phyloP scores from a whole-genome alignment of 2,888 invertebrate species.

The Hemithea aestivaria region DNA sequence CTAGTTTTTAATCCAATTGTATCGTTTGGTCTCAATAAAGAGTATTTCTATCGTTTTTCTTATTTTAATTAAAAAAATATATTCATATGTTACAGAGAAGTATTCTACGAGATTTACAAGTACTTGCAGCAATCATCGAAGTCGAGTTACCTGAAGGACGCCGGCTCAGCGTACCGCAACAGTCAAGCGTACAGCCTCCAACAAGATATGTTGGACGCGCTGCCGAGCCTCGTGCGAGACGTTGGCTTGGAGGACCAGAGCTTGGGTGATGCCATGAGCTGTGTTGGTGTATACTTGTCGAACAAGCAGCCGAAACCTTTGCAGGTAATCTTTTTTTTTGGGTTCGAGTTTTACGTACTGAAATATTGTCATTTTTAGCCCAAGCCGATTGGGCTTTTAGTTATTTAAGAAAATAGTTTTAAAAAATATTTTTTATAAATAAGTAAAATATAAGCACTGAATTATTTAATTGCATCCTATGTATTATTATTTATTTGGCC shows the following conservation, averaged over 20 bases:
- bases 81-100: constrained; percentile 71
- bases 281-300: constrained; percentile 76
- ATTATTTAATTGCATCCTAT: no score
- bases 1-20: no score
- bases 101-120: constrained; percentile 80
- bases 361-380: no score
- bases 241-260: constrained; percentile 65
- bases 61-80: no score
- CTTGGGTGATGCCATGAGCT: constrained; percentile 58
- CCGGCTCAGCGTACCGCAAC: constrained; percentile 76
- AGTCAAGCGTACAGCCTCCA: constrained; percentile 75
- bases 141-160: constrained; percentile 80
- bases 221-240: constrained; percentile 65
- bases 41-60: no score
- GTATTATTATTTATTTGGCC: no score
- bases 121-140: constrained; percentile 73
- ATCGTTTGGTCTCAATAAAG: no score
- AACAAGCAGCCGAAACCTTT: constrained; percentile 80
- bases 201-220: constrained; percentile 59
- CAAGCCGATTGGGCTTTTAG: no score
- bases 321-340: constrained; percentile 77
- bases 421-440: not conserved
- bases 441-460: no score
- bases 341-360: no score
- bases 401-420: no score